Conservation (phyloP, 92 coral and sea anemone species). For the Palythoa caribaeorum region DNA sequence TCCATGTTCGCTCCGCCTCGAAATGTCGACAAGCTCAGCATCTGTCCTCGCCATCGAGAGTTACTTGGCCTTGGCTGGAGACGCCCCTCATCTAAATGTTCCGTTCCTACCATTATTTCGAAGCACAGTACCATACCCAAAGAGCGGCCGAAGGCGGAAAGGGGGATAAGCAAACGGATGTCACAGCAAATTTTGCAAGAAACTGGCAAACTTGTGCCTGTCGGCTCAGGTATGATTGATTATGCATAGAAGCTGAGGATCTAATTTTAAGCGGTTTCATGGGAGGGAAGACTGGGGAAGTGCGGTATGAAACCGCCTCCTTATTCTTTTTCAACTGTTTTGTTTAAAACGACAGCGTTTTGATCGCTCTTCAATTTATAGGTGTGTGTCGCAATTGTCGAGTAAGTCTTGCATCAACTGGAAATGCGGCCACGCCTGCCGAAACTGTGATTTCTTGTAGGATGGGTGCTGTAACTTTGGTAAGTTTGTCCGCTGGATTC, state of each 20-base stretch:
- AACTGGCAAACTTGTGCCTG: slow-evolving; percentile 55
- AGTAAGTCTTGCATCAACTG: slow-evolving; percentile 42
- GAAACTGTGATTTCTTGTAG: slow-evolving; percentile 44
- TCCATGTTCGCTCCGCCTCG: slow-evolving; percentile 58
- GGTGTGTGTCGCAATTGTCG: slow-evolving; percentile 55
- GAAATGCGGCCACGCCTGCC: slow-evolving; percentile 50
- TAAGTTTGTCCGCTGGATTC: slow-evolving; percentile 38
- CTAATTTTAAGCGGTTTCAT: slow-evolving; percentile 14
- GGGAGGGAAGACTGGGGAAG: slow-evolving; percentile 43
- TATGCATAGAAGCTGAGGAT: slow-evolving; percentile 3
- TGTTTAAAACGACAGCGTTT: slow-evolving; percentile 32
- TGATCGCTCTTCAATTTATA: slow-evolving; percentile 46
- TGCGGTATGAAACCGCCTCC: slow-evolving; percentile 3
- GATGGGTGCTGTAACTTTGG: slow-evolving; percentile 57
- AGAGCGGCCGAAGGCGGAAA: slow-evolving; percentile 59
- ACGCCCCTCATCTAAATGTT: slow-evolving; percentile 50
- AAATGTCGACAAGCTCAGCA: slow-evolving; percentile 55
- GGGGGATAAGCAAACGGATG: slow-evolving; percentile 52
- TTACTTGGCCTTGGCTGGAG: slow-evolving; percentile 42
- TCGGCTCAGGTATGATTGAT: slow-evolving; percentile 61
- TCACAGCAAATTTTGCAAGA: slow-evolving; percentile 52
- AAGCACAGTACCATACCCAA: slow-evolving; percentile 26
- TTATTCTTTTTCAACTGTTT: slow-evolving; percentile 33
- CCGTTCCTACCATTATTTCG: slow-evolving; percentile 45
- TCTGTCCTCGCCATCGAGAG: slow-evolving; percentile 60